Evolutionary conservation across 1,140 invertebrate genomes (phyloP), one percentile per base, ranked within the genome.

Genomic region (Aphelenchoides avenae): DNA sequence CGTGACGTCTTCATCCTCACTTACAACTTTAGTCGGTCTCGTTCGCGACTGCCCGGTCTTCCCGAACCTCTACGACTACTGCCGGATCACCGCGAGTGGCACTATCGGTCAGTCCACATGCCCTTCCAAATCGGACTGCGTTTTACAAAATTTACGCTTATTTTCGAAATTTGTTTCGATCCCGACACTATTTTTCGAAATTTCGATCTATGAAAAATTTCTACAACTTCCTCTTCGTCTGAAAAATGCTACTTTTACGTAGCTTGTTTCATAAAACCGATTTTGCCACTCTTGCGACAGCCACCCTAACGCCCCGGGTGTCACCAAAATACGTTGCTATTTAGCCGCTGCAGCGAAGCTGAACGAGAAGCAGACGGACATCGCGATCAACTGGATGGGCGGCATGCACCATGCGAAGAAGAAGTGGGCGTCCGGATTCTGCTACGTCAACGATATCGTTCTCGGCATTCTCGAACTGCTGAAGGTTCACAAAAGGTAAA

Each of bases 1-100:
- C 77, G 84, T 91, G 80, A 97, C 88, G 91, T 84, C 87, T 86
- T 54, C 43, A 98, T 97, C 81, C 93, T 9, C 22, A 29, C 3
- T 26, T 3, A 5, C 13, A 22, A 68, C 31, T 34, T 93, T 77
- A 93, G 97, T 83, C 92, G n/a, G n/a, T n/a, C n/a, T 98, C 24
- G 93, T 93, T 31, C 93, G 98, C 81, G 91, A 95, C 82, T 94
- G 91, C 81, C 91, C 91, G 11, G 90, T 94, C 0, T 94, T 94
- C 81, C 90, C 94, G 81, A 91, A 91, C 0, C 80, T 95, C 0
- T 94, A 93, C 78, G 90, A 94, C 78, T 95, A 94, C 79, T 94
- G 91, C 80, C 93, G 97, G 80, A 80, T 98, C n/a, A 96, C 91
- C 33, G 90, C 91, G 40, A 94, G 94, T 47, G 93, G 92, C 3